phyloP scores from a whole-genome alignment of 2,888 invertebrate genomes.

The Cephonodes hylas region DNA sequence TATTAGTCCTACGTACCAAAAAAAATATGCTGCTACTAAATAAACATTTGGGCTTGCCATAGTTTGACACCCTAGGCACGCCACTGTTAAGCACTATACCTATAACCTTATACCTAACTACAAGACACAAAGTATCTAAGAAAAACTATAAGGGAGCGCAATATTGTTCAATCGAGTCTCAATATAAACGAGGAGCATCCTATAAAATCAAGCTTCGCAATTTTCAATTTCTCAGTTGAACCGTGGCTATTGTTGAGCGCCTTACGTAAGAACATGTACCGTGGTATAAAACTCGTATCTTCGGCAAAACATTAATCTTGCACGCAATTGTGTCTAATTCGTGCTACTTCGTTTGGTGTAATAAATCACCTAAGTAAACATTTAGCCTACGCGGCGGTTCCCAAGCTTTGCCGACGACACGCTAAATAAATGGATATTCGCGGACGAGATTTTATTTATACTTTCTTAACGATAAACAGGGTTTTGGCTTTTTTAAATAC shows the following conservation, averaged over 20 bases:
- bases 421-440: conserved; percentile 2
- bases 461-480: background rate
- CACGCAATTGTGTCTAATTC: conserved; percentile 67
- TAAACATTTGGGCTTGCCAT: too few species aligned
- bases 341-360: conserved; percentile 55
- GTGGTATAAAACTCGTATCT: conserved; percentile 60
- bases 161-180: too few species aligned
- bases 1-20: too few species aligned
- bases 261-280: conserved; percentile 22
- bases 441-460: background rate
- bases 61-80: too few species aligned
- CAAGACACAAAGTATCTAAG: too few species aligned
- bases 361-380: conserved; percentile 63
- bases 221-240: background rate
- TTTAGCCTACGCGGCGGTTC: conserved; percentile 19
- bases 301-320: conserved; percentile 57
- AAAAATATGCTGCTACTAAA: too few species aligned
- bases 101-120: too few species aligned
- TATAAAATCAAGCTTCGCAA: too few species aligned
- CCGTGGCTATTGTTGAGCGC: background rate
- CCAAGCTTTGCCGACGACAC: conserved; percentile 8
- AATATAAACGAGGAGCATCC: too few species aligned
- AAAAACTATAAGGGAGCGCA: too few species aligned
- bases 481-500: background rate
- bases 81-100: too few species aligned